Percentiles rank a stretch among this genome's conserved stretches.
Evolutionary conservation across 2,888 invertebrate genomes (phyloP).

Genomic region (Ferrisia virgata): DNA sequence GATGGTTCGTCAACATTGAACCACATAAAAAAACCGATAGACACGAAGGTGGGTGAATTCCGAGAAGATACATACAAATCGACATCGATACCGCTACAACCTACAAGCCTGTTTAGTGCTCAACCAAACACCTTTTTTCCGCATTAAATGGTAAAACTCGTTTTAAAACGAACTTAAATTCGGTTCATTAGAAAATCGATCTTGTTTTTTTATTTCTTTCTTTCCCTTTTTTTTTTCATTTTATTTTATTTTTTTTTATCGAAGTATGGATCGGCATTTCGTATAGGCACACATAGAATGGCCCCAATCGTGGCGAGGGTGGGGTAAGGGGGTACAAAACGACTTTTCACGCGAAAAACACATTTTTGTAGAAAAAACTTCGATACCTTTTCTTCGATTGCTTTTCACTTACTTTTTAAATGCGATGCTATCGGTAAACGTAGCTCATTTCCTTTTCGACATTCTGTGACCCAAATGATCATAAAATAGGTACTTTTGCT

Average conservation of each 20-base stretch:
- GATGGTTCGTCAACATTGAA: background rate
- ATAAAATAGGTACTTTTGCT: conserved; percentile 12
- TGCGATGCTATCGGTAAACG: conserved; percentile 22
- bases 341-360: conserved; percentile 21
- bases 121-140: background rate
- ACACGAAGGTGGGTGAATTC: background rate
- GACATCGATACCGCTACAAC: background rate
- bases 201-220: background rate
- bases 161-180: background rate
- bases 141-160: background rate
- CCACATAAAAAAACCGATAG: background rate
- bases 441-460: conserved; percentile 29
- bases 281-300: background rate
- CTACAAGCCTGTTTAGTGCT: background rate
- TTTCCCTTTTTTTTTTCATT: background rate
- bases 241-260: background rate
- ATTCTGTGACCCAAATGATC: conserved; percentile 29
- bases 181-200: conserved; percentile 8
- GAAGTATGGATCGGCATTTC: background rate
- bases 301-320: background rate
- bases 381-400: conserved; percentile 16
- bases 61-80: background rate
- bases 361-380: background rate
- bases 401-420: conserved; percentile 21
- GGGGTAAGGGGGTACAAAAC: background rate